Base-by-base conservation (phyloP, 2,888 invertebrate species). In the Cephus runcator region DNA sequence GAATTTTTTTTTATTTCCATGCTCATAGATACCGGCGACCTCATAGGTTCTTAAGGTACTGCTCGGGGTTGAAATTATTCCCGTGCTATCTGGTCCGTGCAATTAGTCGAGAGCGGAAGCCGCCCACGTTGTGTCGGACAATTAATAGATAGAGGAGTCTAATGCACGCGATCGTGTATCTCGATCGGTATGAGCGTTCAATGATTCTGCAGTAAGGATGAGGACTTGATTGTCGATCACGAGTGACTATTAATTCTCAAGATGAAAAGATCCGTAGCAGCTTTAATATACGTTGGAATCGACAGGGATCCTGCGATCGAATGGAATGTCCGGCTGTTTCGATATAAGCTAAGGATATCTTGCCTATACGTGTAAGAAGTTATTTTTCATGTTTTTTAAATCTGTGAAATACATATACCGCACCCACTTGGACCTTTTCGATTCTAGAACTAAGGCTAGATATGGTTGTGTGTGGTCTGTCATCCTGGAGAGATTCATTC, bases 81-180 rank as follows among this genome's bases (percentile, higher is more conserved):
- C 82, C 82, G 81, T 79, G 81, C 85, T 87, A 87, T 86, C 87
- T 87, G 71, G 84, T 82, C 79, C 83, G 85, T 85, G 87, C 88
- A 89, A 90, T 90, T 90, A 90, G 89, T 88, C 86, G 87, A 83
- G 84, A 83, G 85, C 86, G 86, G 87, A 85, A 88, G 86, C 89
- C 89, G 87, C 90, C 89, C 90, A 90, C 89, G 89, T 89, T 84
- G 87, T 83, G 87, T 87, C 85, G 86, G 84, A 87, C 90, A 89
- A 90, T 90, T 90, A 90, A 90, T 90, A 89, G 88, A 88, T 85
- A 86, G 83, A 81, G 80, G 78, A 69, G 68, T 76, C 36, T 79
- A 78, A 56, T 69, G 78, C 86, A 86, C 83, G 84, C 84, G 86
- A 85, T 85, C 79, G 82, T 79, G 81, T 78, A 79, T 80, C 80